Conservation (phyloP, 2,113 vertebrate genomes). For the Apeltes quadracus region DNA sequence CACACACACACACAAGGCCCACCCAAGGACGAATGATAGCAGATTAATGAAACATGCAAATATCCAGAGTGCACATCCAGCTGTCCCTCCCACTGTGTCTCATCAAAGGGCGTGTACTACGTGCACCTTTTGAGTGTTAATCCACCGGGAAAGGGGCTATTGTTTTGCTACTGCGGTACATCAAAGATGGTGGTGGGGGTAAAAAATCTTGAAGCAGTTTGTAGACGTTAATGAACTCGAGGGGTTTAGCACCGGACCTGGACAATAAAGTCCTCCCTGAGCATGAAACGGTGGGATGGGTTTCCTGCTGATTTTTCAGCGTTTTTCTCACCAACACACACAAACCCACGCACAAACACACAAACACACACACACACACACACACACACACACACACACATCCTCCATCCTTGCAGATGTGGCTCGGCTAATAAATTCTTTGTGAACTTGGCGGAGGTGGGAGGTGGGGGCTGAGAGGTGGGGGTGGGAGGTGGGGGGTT, state of each 20-base stretch:
- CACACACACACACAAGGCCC: conserved; percentile 33
- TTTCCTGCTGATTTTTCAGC: conserved; percentile 22
- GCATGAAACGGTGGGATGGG: conserved; percentile 60
- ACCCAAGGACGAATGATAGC: conserved; percentile 62
- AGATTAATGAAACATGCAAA: conserved; percentile 71
- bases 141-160: conserved; percentile 35
- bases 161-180: conserved; percentile 32
- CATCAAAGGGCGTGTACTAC: conserved; percentile 35
- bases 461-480: neutral
- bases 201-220: conserved; percentile 41
- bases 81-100: conserved; percentile 34
- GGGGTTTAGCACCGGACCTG: conserved; percentile 43
- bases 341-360: conserved; percentile 4
- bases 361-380: neutral
- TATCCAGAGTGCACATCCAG: conserved; percentile 31
- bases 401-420: conserved; percentile 73
- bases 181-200: neutral
- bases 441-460: conserved; percentile 53
- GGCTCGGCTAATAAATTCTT: conserved; percentile 74
- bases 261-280: conserved; percentile 61
- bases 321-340: too few relatives aligned
- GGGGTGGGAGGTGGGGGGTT: conserved; percentile 1
- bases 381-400: conserved; percentile 1
- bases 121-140: conserved; percentile 56
- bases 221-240: conserved; percentile 66